Conservation (phyloP, 2,888 invertebrate genomes). For the Taphrorychus bicolor region DNA sequence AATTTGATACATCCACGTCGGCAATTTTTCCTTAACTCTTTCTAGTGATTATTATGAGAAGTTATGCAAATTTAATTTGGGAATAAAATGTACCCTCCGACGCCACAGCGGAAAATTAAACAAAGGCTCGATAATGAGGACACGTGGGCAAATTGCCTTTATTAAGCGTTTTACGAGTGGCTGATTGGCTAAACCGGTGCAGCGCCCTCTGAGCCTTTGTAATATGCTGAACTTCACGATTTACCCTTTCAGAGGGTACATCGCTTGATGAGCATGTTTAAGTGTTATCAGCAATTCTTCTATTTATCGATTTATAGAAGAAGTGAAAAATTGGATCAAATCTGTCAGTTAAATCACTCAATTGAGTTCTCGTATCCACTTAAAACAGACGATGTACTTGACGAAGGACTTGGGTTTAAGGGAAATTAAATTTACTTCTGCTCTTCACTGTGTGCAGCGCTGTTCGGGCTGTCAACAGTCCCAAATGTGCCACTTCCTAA, state of each 20-base stretch:
- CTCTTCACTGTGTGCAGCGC: no score
- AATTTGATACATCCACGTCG: not conserved
- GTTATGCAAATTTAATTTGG: not conserved
- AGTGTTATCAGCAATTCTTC: not conserved
- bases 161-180: not conserved
- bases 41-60: not conserved
- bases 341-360: no score
- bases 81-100: not conserved
- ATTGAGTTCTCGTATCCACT: no score
- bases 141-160: not conserved
- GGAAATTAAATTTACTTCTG: not conserved
- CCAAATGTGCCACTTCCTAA: not conserved
- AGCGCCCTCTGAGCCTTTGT: not conserved
- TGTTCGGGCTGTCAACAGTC: not conserved
- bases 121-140: not conserved
- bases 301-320: not conserved
- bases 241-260: not conserved
- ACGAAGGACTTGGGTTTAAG: not conserved
- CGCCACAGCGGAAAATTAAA: not conserved
- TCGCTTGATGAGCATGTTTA: not conserved
- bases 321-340: not conserved
- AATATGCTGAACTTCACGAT: not conserved
- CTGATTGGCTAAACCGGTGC: not conserved
- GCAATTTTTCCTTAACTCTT: not conserved
- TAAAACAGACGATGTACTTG: no score